Evolutionary conservation across 2,113 vertebrate species (phyloP), one percentile per base, ranked within the genome.

Genomic region (Petrocephalus microphthalmus): DNA sequence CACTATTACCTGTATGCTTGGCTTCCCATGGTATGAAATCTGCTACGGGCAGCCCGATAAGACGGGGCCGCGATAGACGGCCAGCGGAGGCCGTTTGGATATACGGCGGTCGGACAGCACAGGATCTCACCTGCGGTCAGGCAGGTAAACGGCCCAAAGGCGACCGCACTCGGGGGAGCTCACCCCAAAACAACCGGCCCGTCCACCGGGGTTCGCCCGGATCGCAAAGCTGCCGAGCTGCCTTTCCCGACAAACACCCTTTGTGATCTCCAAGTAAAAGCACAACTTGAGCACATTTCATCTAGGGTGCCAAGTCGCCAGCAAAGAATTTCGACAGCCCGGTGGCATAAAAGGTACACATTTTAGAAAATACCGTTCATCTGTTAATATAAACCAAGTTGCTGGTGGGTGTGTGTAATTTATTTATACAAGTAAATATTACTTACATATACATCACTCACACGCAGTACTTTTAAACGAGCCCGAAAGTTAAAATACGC

Each of bases 41-140:
- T 37, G 37, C 71, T 78, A 37, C 29, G 15, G 33, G 37, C 67
- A 74, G 37, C 67, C 67, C 29, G 17, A 37, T 19, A 37, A 37
- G 15, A 74, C 33, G 33, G 25, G 15, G 33, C 13, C 5, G n/a
- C 33, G 33, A 37, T 37, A 74, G 25, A 37, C 64, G 29, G 15
- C 10, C 15, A 17, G 67, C 13, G 5, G 3, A 3, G 25, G 67
- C 1, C 67, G 17, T 15, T 17, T 37, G 33, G 2, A 74, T 74
- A 86, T 88, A 64, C 42, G 53, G 88, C 82, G 33, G n/a, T 29
- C 60, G n/a, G 8, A 33, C 49, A 89, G 37, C 47, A 83, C 81
- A 83, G 47, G 81, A 45, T 51, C 81, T 22, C 81, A 83, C 81
- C 45, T 83, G 81, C 49, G 19, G 49, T 25, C 25, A 25, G 60